Evolutionary conservation across 92 coral and sea anemone genomes (phyloP), one percentile per base, ranked within the genome.

Genomic region (Nematostella vectensis): DNA sequence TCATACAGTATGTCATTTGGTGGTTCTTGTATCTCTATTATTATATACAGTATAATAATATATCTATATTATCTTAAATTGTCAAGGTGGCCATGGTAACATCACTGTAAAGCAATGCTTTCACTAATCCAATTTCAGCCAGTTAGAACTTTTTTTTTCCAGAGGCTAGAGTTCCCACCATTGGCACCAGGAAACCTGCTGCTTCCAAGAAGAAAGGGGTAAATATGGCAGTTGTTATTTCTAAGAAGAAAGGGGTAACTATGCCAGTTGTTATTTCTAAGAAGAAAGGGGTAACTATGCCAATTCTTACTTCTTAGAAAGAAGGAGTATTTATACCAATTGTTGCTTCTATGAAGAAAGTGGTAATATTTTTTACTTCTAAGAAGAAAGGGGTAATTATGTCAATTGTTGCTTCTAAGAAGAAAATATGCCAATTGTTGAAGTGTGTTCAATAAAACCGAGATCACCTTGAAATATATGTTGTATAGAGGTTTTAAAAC

Each of bases 81-180:
- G n/a, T n/a, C n/a, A n/a, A n/a, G n/a, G n/a, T n/a, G n/a, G n/a
- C n/a, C n/a, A n/a, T n/a, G n/a, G n/a, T n/a, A n/a, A n/a, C n/a
- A n/a, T n/a, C n/a, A n/a, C n/a, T n/a, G n/a, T n/a, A n/a, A n/a
- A n/a, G n/a, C n/a, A n/a, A n/a, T n/a, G n/a, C n/a, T n/a, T n/a
- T n/a, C n/a, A n/a, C n/a, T n/a, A n/a, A n/a, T n/a, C n/a, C n/a
- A n/a, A n/a, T n/a, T n/a, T n/a, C n/a, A n/a, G n/a, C n/a, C n/a
- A n/a, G n/a, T n/a, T n/a, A n/a, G n/a, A n/a, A n/a, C n/a, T n/a
- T n/a, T n/a, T n/a, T n/a, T n/a, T n/a, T n/a, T n/a, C 13, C 60
- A 89, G 97, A 89, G 26, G 47, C 83, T 29, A 74, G 97, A 54
- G 91, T 89, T 6, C 71, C 97, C 26, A 89, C 97, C 6, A 89